A percentile compares a stretch with the other conserved stretches of the same genome.
Conservation (phyloP, 2,113 vertebrate species). For the Clarias batrachus region DNA sequence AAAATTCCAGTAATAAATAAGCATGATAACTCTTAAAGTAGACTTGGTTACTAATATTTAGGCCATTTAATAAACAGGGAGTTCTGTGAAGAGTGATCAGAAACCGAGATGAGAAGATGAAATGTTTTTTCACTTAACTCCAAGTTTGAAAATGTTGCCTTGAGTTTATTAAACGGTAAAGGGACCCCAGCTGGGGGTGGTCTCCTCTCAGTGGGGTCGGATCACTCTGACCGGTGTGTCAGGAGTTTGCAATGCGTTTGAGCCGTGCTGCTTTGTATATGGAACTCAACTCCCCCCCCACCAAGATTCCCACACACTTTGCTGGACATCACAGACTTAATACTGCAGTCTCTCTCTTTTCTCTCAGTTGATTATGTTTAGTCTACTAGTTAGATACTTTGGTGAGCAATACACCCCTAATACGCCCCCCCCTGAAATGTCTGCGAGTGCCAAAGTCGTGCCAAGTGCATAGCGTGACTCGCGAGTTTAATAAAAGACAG, state of each 20-base stretch:
- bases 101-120: not conserved
- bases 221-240: slow-evolving; percentile 31
- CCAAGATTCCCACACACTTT: slow-evolving; percentile 29
- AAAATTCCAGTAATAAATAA: not conserved
- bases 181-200: not conserved
- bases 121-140: not conserved
- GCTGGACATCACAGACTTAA: slow-evolving; percentile 33
- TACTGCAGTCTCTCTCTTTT: slow-evolving; percentile 10
- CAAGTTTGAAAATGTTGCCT: not conserved
- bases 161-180: not conserved
- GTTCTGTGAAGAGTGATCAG: not conserved
- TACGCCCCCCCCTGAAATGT: not conserved
- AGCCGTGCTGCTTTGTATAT: slow-evolving; percentile 27
- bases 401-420: slow-evolving; percentile 15
- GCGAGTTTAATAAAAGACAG: slow-evolving; percentile 26
- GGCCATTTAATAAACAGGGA: slow-evolving; percentile 2
- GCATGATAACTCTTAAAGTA: not conserved
- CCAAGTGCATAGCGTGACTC: slow-evolving; percentile 13
- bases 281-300: slow-evolving; percentile 21
- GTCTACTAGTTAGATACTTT: slow-evolving; percentile 19
- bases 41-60: not conserved
- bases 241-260: slow-evolving; percentile 27
- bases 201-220: not conserved
- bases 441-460: not conserved
- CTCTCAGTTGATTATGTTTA: slow-evolving; percentile 33